Conservation (phyloP, 2,888 invertebrate genomes). For the Dynastes hyllus region DNA sequence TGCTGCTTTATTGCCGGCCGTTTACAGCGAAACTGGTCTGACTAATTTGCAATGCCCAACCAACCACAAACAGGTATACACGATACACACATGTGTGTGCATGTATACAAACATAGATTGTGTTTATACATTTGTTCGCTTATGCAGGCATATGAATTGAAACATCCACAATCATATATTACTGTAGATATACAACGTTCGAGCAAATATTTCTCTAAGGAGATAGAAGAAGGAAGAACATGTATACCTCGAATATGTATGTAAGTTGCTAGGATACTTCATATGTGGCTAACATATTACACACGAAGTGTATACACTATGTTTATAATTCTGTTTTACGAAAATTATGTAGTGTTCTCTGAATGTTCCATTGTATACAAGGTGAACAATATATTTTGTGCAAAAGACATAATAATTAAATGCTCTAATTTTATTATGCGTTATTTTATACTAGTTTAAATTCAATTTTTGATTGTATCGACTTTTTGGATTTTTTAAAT, state of each 20-base stretch:
- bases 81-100: background rate
- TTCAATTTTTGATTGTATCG: too few relatives aligned
- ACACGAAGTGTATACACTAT: too few relatives aligned
- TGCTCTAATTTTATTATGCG: too few relatives aligned
- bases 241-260: background rate
- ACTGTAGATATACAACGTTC: constrained; percentile 18
- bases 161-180: constrained; percentile 34
- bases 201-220: constrained; percentile 10
- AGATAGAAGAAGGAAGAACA: constrained; percentile 10
- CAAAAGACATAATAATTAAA: too few relatives aligned
- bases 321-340: too few relatives aligned
- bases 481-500: too few relatives aligned
- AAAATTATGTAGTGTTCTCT: too few relatives aligned
- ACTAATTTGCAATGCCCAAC: constrained; percentile 42
- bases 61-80: constrained; percentile 34
- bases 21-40: constrained; percentile 31
- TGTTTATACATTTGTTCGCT: constrained; percentile 13
- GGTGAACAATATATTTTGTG: too few relatives aligned
- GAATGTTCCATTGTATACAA: too few relatives aligned
- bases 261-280: background rate
- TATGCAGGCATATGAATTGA: constrained; percentile 23
- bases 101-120: background rate
- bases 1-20: constrained; percentile 28
- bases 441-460: too few relatives aligned
- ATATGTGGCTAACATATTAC: too few relatives aligned